Conservation (phyloP, 2,888 invertebrate species). For the Ennomos quercinarius region DNA sequence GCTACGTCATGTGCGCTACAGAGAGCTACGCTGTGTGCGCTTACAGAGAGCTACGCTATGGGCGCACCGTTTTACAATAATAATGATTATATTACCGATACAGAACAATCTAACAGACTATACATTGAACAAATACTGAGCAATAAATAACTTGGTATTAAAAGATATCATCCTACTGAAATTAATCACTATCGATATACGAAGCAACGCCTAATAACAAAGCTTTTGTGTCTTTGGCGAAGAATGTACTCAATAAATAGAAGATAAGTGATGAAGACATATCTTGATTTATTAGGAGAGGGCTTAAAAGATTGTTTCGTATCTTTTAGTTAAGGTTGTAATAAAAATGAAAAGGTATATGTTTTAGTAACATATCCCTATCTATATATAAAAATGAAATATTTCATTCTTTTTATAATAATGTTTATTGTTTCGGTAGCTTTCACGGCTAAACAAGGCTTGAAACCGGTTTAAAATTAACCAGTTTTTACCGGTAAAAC, state of each 20-base stretch:
- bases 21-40: too few relatives aligned
- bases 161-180: slow-evolving; percentile 22
- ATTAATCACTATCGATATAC: slow-evolving; percentile 38
- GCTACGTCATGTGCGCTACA: too few relatives aligned
- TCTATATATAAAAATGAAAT: too few relatives aligned
- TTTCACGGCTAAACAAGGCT: too few relatives aligned
- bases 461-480: too few relatives aligned
- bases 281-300: slow-evolving; percentile 32
- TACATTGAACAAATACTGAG: slow-evolving; percentile 14
- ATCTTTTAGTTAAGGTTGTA: slow-evolving; percentile 1
- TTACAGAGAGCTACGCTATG: too few relatives aligned
- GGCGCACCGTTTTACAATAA: too few relatives aligned
- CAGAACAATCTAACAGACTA: background rate
- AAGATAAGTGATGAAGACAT: slow-evolving; percentile 30
- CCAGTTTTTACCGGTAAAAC: too few relatives aligned
- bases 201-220: slow-evolving; percentile 33
- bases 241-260: slow-evolving; percentile 38
- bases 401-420: too few relatives aligned
- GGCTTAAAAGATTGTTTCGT: slow-evolving; percentile 10
- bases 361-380: too few relatives aligned
- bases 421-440: too few relatives aligned
- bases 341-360: background rate
- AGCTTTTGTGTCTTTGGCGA: slow-evolving; percentile 31
- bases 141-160: slow-evolving; percentile 23
- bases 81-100: too few relatives aligned